Base-by-base conservation (phyloP, 2,888 invertebrate species). In the Hermaeophaga mercurialis region DNA sequence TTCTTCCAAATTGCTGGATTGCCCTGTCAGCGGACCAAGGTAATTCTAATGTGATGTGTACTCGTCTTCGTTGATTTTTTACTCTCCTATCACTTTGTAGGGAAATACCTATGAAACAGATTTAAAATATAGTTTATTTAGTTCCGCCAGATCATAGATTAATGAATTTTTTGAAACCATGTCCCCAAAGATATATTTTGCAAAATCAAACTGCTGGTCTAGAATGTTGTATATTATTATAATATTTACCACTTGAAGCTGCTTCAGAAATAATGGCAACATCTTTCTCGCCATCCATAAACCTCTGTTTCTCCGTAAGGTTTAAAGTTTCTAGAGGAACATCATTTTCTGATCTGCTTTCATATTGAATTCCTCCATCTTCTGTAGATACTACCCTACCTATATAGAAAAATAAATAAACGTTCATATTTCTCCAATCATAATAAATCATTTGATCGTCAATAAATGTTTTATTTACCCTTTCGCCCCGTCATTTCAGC, bases 11-110 rank as follows among this genome's bases (percentile, higher is more conserved):
- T 78, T 99, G 99, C 73, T 99, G 99, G 69, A 99, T 92, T 19
- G 99, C 99, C 70, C 98, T 84, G 79, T 99, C 99, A 9, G 99
- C 99, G 59, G 96, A 96, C 99, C 99, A 99, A 0, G 99, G 99
- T 70, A 99, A 78, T 76, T 99, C 99, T 43, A 99, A 77, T 0
- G 99, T 99, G 67, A 99, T 97, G 78, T 99, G 99, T 11, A 99
- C 97, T 57, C 99, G 84, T 56, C 97, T 83, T 69, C 91, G 84
- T 78, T 96, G 96, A 79, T 99, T 99, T 62, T 89, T 83, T 28
- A 90, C 98, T 64, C 99, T 84, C 50, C 96, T 81, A 76, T 99
- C 99, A 68, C 97, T 95, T 75, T 98, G 97, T 58, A 99, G 79
- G 0, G 96, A 96, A 69, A 97, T 96, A 56, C 52, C 52, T 52